Conservation (phyloP, 2,888 invertebrate genomes). For the Monoplex corrugatus region DNA sequence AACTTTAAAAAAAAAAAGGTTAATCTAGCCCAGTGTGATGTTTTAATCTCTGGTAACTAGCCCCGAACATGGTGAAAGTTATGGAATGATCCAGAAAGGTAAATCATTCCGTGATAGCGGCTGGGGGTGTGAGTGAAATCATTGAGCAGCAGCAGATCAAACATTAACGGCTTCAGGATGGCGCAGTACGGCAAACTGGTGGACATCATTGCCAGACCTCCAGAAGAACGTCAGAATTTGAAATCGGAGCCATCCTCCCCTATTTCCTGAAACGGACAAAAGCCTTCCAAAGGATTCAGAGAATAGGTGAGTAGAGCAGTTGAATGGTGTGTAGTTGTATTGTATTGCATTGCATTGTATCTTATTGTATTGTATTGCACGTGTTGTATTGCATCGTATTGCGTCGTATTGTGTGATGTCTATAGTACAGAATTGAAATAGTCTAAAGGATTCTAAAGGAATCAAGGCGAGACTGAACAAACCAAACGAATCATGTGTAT, state of each 20-base stretch:
- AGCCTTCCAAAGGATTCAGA: conserved; percentile 64
- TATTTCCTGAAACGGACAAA: conserved; percentile 73
- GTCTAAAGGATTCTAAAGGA: no score
- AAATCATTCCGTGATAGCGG: background rate
- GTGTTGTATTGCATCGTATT: no score
- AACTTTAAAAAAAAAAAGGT: no score
- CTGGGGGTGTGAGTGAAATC: background rate
- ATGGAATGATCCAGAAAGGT: no score
- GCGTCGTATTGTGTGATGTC: no score
- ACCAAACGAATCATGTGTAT: no score
- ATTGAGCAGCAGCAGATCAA: background rate
- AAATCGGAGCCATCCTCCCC: conserved; percentile 70
- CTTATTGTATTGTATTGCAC: no score
- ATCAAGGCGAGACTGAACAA: no score
- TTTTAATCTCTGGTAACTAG: background rate
- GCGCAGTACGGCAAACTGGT: conserved; percentile 63
- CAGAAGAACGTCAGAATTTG: conserved; percentile 61
- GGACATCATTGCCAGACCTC: conserved; percentile 68
- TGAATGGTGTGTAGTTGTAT: no score
- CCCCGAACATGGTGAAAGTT: background rate
- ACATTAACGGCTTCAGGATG: background rate
- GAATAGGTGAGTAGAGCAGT: conserved; percentile 62
- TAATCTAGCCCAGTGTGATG: background rate
- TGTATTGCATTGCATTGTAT: no score
- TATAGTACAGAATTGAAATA: no score